Percentiles rank a stretch among this genome's conserved stretches.
phyloP scores from a whole-genome alignment of 2,113 vertebrate species.

The Alethe castanea region DNA sequence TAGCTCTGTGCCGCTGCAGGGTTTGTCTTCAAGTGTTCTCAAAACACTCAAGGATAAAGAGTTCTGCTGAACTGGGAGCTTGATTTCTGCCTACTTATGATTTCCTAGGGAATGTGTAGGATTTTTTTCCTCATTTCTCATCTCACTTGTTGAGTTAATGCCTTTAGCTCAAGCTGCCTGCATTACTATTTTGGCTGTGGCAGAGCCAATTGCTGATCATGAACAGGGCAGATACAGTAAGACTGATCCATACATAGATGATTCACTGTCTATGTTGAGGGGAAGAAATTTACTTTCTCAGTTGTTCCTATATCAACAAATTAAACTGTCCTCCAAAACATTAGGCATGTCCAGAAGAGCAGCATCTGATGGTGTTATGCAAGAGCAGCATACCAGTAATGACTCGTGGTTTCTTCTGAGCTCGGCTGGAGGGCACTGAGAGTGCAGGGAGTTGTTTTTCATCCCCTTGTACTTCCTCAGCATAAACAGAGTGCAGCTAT shows the following conservation, averaged over 20 bases:
- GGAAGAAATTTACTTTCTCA: neutral
- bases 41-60: neutral
- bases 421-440: neutral
- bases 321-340: neutral
- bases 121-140: neutral
- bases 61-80: neutral
- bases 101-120: neutral
- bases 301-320: neutral
- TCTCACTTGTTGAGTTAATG: neutral
- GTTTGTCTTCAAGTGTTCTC: neutral
- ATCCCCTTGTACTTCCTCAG: neutral
- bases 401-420: neutral
- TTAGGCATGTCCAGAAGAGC: neutral
- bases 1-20: rapidly evolving
- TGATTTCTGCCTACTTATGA: neutral
- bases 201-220: neutral
- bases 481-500: neutral
- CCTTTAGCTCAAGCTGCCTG: neutral
- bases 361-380: neutral
- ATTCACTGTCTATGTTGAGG: neutral
- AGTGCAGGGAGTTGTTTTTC: neutral
- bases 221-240: neutral
- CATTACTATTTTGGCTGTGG: neutral
- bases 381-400: neutral
- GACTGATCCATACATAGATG: neutral